A percentile compares a stretch with the other conserved stretches of the same genome.
phyloP scores from a whole-genome alignment of 2,797 vertebrate genomes.

The Bradypodion ventrale region DNA sequence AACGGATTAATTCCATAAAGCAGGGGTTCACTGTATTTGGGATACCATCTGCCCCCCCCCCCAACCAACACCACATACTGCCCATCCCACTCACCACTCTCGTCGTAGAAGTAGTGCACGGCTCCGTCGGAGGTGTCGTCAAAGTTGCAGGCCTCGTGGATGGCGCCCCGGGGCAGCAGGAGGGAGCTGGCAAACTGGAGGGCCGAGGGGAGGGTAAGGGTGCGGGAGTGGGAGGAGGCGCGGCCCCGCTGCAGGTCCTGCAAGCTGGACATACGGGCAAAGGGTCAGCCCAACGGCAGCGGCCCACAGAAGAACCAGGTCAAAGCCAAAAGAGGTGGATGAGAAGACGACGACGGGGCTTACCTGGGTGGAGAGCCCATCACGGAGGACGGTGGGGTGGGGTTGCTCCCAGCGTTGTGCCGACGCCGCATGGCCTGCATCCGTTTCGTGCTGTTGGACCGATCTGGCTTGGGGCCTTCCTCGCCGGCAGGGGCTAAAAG shows the following conservation, averaged over 20 bases:
- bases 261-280: slow-evolving; percentile 69
- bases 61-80: too few species aligned
- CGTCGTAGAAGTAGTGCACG: slow-evolving; percentile 91
- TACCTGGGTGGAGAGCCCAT: slow-evolving; percentile 92
- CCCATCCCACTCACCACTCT: slow-evolving; percentile 85
- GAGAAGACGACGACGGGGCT: background rate
- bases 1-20: too few species aligned
- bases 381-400: slow-evolving; percentile 88
- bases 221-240: slow-evolving; percentile 86
- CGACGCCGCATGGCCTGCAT: slow-evolving; percentile 89
- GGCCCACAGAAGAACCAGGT: too few species aligned
- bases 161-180: slow-evolving; percentile 82
- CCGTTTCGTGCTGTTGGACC: slow-evolving; percentile 84
- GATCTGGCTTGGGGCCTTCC: slow-evolving; percentile 78
- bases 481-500: slow-evolving; percentile 77
- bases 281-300: too few species aligned
- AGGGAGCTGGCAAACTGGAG: slow-evolving; percentile 90
- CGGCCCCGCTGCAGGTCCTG: slow-evolving; percentile 87
- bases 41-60: too few species aligned
- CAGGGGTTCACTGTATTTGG: too few species aligned
- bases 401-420: slow-evolving; percentile 92
- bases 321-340: rapidly evolving
- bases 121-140: slow-evolving; percentile 92
- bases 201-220: slow-evolving; percentile 86
- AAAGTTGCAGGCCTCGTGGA: slow-evolving; percentile 90